Conservation (phyloP, 1,140 invertebrate genomes). For the Temnothorax nylanderi region DNA sequence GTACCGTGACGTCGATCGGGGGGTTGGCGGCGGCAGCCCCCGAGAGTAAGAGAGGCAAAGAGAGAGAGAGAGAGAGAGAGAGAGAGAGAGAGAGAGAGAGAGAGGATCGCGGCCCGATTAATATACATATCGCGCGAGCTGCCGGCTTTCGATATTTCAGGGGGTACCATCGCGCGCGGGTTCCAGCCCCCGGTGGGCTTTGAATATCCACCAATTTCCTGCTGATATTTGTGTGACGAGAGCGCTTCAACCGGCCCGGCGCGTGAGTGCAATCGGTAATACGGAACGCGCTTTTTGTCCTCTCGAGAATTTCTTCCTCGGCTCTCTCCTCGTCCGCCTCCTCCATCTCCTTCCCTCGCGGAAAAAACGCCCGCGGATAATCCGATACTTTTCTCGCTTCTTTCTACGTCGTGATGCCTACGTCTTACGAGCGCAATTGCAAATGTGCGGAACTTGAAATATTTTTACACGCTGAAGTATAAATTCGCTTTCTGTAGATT, state of each 20-base stretch:
- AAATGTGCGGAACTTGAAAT: not conserved
- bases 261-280: conserved; percentile 83
- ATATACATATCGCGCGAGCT: conserved; percentile 81
- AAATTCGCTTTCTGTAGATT: not conserved
- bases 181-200: conserved; percentile 77
- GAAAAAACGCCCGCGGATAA: conserved; percentile 41
- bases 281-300: conserved; percentile 58
- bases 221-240: conserved; percentile 79
- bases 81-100: conserved; percentile 51
- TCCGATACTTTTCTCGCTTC: not conserved
- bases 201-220: conserved; percentile 84
- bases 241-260: conserved; percentile 75
- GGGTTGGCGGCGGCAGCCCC: conserved; percentile 46
- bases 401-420: not conserved
- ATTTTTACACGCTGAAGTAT: not conserved
- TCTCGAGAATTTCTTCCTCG: conserved; percentile 46
- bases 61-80: conserved; percentile 43
- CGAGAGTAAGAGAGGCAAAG: conserved; percentile 63
- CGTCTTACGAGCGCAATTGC: not conserved
- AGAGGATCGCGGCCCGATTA: conserved; percentile 71
- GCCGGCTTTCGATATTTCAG: conserved; percentile 71
- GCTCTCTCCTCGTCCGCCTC: not conserved
- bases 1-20: conserved; percentile 64
- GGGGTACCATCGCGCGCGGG: conserved; percentile 66
- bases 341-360: not conserved